Conservation (phyloP, 2,113 vertebrate genomes). For the Gallinago media region DNA sequence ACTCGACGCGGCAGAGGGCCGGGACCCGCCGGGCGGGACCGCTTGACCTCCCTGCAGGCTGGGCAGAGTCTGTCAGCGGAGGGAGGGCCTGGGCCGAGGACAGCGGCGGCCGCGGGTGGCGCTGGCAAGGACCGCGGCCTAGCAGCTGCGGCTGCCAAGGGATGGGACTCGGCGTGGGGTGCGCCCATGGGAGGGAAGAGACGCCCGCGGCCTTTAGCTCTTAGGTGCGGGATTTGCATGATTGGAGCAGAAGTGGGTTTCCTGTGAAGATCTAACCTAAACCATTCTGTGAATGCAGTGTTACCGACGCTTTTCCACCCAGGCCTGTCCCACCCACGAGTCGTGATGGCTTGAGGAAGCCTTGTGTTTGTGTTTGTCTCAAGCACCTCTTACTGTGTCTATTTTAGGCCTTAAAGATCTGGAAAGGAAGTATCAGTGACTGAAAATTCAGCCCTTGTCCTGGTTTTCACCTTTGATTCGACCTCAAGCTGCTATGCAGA, state of each 20-base stretch:
- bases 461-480: not conserved
- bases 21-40: rapidly evolving
- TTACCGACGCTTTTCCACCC: rapidly evolving
- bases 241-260: rapidly evolving
- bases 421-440: too few relatives aligned
- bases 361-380: rapidly evolving
- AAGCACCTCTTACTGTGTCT: rapidly evolving
- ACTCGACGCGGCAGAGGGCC: not conserved
- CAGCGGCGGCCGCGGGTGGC: too few relatives aligned
- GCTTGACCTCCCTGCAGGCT: not conserved
- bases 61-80: too few relatives aligned
- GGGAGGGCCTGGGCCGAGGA: too few relatives aligned
- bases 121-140: not conserved
- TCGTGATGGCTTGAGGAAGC: rapidly evolving
- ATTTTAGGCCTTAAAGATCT: rapidly evolving
- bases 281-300: not conserved
- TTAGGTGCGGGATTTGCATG: rapidly evolving
- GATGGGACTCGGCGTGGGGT: not conserved
- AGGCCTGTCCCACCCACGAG: rapidly evolving
- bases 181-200: not conserved
- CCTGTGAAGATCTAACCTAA: rapidly evolving
- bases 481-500: rapidly evolving
- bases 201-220: rapidly evolving
- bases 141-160: too few relatives aligned
- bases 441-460: rapidly evolving